phyloP scores from a whole-genome alignment of 2,888 invertebrate genomes.

The Habrosyne pyritoides region DNA sequence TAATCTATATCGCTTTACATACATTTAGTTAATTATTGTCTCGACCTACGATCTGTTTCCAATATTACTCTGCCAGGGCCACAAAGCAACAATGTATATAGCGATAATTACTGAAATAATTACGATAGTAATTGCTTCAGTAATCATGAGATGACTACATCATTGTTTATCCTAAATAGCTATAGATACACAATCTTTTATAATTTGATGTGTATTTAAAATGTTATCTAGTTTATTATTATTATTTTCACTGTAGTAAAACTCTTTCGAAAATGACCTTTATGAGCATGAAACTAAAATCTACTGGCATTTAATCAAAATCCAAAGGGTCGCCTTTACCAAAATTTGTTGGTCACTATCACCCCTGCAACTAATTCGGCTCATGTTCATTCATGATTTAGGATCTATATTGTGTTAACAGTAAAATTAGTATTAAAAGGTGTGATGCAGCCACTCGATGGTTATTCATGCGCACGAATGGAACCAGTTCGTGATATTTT shows the following conservation, averaged over 20 bases:
- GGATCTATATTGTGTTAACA: constrained; percentile 71
- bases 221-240: no score
- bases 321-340: constrained; percentile 52
- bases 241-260: no score
- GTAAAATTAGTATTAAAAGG: constrained; percentile 78
- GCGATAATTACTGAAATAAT: no score
- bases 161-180: no score
- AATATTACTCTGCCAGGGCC: neutral
- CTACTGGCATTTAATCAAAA: constrained; percentile 4
- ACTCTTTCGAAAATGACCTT: neutral
- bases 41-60: no score
- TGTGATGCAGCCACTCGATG: constrained; percentile 69
- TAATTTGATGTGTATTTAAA: no score
- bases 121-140: neutral
- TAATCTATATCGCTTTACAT: no score
- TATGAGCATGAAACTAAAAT: neutral
- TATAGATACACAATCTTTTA: no score
- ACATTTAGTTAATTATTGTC: neutral
- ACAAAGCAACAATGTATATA: no score
- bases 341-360: constrained; percentile 59
- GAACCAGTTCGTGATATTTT: constrained; percentile 64
- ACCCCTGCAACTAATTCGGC: constrained; percentile 64
- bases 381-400: constrained; percentile 77
- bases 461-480: constrained; percentile 68
- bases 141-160: neutral